phyloP scores from a whole-genome alignment of 1,140 invertebrate species.

The Latrodectus geometricus region DNA sequence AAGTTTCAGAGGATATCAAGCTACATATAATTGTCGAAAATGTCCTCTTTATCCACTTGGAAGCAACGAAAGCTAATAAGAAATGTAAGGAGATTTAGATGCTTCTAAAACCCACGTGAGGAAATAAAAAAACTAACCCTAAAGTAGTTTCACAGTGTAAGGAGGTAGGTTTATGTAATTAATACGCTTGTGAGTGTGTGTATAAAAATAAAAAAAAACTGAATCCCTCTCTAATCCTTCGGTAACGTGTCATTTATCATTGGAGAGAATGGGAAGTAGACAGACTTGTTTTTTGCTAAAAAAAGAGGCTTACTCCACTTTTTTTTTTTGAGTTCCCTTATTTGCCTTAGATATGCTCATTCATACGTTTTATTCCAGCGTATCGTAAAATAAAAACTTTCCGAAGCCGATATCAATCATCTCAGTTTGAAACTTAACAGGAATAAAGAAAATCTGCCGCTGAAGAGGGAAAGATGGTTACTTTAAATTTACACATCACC shows the following conservation, averaged over 20 bases:
- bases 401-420: neutral
- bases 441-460: too few relatives aligned
- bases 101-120: neutral
- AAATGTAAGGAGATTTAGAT: neutral
- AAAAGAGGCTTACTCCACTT: neutral
- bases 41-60: too few relatives aligned
- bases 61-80: neutral
- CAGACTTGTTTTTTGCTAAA: neutral
- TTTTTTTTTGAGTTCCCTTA: neutral
- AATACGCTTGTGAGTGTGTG: neutral
- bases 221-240: neutral
- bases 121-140: neutral
- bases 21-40: too few relatives aligned
- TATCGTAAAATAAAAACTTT: neutral
- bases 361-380: neutral
- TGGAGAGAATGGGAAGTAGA: neutral
- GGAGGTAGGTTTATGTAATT: neutral
- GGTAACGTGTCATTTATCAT: neutral
- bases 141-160: neutral
- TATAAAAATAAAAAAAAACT: neutral
- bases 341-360: neutral
- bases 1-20: too few relatives aligned
- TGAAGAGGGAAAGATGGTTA: too few relatives aligned
- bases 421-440: neutral
- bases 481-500: too few relatives aligned